These are phyloP conservation scores for Solen grandis DNA, from an alignment of 1,140 invertebrate genomes.

Conservation along the genomic window DNA sequence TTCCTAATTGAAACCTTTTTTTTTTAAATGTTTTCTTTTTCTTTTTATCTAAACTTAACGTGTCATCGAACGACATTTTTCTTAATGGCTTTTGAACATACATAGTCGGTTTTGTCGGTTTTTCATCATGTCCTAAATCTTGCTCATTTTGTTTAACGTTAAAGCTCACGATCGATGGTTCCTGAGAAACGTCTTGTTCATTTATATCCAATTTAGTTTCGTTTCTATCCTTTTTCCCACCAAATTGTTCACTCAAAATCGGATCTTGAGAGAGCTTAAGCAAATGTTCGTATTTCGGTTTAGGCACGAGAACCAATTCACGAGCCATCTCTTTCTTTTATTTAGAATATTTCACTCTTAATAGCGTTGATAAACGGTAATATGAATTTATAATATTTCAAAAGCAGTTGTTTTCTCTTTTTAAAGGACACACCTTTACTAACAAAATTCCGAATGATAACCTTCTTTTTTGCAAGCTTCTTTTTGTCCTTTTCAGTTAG, in stretches of 20 bases:
- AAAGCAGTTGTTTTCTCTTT: too few relatives aligned
- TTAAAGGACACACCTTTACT: conserved; percentile 21
- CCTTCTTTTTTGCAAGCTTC: too few relatives aligned
- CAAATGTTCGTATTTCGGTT: conserved; percentile 31
- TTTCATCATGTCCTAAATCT: background rate
- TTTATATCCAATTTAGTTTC: too few relatives aligned
- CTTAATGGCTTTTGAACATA: conserved; percentile 23
- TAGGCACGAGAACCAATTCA: conserved; percentile 26
- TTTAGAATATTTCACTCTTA: conserved; percentile 10
- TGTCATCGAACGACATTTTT: conserved; percentile 2
- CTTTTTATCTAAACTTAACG: background rate
- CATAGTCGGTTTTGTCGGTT: conserved; percentile 11
- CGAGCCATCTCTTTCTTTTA: too few relatives aligned
- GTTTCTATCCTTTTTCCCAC: background rate
- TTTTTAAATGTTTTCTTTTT: too few relatives aligned
- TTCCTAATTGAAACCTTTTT: background rate
- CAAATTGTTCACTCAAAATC: background rate
- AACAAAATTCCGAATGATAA: background rate
- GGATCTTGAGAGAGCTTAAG: background rate
- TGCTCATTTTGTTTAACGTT: too few relatives aligned
- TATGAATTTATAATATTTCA: too few relatives aligned
- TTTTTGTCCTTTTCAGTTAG: conserved; percentile 9
- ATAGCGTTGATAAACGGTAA: conserved; percentile 20
- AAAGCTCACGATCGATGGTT: too few relatives aligned
- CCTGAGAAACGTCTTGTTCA: too few relatives aligned